Evolutionary conservation across 2,797 vertebrate genomes (phyloP).

Genomic region (Taeniopygia guttata): DNA sequence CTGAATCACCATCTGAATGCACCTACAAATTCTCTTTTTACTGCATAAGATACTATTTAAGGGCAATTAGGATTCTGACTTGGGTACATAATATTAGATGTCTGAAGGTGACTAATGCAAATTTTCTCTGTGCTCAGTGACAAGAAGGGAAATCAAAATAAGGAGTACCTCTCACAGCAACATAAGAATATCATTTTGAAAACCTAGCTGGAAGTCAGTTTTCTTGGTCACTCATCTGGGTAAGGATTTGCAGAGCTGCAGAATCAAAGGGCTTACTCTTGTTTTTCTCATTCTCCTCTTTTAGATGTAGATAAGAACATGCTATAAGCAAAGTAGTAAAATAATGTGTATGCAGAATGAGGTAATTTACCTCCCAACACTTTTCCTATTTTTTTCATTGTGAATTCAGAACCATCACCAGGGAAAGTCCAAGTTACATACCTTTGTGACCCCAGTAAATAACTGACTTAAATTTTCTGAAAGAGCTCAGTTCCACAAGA

Average conservation of each 20-base stretch:
- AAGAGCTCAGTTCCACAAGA: neutral
- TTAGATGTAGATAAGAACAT: neutral
- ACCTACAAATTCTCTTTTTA: neutral
- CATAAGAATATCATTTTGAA: neutral
- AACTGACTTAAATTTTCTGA: neutral
- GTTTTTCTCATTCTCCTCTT: neutral
- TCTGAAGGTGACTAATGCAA: neutral
- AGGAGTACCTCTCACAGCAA: neutral
- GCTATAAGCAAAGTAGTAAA: neutral
- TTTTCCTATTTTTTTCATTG: neutral
- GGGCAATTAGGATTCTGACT: neutral
- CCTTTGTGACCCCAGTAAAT: neutral
- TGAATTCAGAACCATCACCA: neutral
- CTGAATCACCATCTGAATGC: neutral
- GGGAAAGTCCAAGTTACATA: neutral
- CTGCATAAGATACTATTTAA: neutral
- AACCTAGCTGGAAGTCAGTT: accelerated
- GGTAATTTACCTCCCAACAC: neutral
- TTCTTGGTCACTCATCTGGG: neutral
- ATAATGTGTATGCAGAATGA: neutral
- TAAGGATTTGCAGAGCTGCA: neutral
- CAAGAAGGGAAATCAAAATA: neutral
- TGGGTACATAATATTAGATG: neutral
- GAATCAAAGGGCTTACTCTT: neutral
- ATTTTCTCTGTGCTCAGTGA: neutral